These are phyloP conservation scores for Cotesia typhae DNA, from an alignment of 1,140 invertebrate species.

Conservation along the genomic window DNA sequence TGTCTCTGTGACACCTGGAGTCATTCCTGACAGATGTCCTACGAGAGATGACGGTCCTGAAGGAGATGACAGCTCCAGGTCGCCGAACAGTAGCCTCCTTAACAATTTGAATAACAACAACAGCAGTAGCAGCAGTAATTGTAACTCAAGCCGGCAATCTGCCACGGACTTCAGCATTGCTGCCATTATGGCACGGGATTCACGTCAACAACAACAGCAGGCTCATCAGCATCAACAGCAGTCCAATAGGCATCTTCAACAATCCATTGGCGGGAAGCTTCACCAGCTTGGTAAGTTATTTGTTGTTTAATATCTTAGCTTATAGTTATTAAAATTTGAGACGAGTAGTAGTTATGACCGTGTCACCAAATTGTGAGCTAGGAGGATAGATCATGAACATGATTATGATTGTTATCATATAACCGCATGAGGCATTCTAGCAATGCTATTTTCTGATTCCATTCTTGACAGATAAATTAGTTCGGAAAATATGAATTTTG, in stretches of 20 bases:
- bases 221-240: constrained; percentile 43
- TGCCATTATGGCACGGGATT: constrained; percentile 86
- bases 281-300: constrained; percentile 57
- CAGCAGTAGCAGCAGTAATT: constrained; percentile 62
- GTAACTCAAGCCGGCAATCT: constrained; percentile 67
- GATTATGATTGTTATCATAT: no score
- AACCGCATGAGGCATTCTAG: no score
- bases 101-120: constrained; percentile 62
- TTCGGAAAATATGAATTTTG: no score
- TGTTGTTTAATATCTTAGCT: neutral
- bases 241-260: constrained; percentile 47
- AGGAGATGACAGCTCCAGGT: constrained; percentile 57
- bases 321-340: neutral
- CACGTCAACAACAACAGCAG: constrained; percentile 65
- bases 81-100: constrained; percentile 58
- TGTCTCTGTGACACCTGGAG: constrained; percentile 47
- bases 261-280: constrained; percentile 58
- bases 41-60: constrained; percentile 29
- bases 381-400: no score
- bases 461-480: no score
- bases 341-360: no score
- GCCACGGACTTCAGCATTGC: constrained; percentile 94
- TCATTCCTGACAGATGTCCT: constrained; percentile 45
- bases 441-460: no score
- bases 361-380: no score